Evolutionary conservation across 2,888 invertebrate species (phyloP), one percentile per base, ranked within the genome.

Genomic region (Hydroisotoma schaefferi): DNA sequence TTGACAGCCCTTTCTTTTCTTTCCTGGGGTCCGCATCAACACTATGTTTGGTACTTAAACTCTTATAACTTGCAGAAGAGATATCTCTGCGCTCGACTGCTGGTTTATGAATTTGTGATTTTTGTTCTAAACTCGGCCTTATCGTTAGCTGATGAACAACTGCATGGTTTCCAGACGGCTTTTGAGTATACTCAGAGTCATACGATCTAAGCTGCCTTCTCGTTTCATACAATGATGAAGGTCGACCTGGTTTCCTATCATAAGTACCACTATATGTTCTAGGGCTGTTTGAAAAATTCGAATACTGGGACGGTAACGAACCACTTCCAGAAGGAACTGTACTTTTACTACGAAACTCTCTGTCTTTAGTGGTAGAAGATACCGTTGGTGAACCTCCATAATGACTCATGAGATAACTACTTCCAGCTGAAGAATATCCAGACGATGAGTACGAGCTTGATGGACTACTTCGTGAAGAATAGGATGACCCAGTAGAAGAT

Each of bases 341-440:
- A 25, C 22, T 12, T 8, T 49, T 27, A 10, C 49, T 49, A 23
- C 49, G 18, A 25, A n/a, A 49, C 8, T 27, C 26, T 25, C 46
- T 46, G 46, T 46, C 49, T 49, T 28, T 27, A n/a, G n/a, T 28
- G 5, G 40, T 4, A 22, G 46, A 6, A 26, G 46, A 46, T n/a
- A 46, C 47, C 4, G 57, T 54, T 4, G 67, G 62, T 15, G 60
- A 58, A 6, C 62, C 40, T 1, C 59, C 51, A 28, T 68, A 68
- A 46, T 68, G 68, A 1, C 68, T 65, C 22, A 68, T 53, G 22
- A 68, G 55, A 51, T 68, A 68, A 10, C 68, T 59, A 6, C 61
- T 61, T n/a, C 49, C 49, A 27, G 49, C 6, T 6, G 49, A 49
- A 15, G 49, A 49, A 20, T 49, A 49, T 15, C 49, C 49, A 2